Conservation (phyloP, 2,113 vertebrate species). For the Cygnus atratus region DNA sequence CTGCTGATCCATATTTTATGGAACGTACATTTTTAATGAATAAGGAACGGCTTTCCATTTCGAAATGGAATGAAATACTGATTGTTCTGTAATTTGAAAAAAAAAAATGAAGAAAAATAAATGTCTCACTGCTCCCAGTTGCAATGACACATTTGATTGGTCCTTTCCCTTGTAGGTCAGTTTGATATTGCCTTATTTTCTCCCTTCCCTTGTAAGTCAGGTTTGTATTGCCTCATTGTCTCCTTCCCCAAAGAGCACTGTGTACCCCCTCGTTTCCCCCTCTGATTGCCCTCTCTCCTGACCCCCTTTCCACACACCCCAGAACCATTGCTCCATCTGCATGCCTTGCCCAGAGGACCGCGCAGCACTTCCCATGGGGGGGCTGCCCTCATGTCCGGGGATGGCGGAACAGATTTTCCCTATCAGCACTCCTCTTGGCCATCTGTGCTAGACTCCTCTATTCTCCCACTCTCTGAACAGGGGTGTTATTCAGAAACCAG, state of each 20-base stretch:
- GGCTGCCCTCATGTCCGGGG: neutral
- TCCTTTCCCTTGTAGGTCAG: neutral
- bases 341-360: neutral
- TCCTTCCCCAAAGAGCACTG: neutral
- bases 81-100: slow-evolving; percentile 38
- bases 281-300: neutral
- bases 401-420: neutral
- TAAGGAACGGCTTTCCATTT: slow-evolving; percentile 57
- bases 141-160: neutral
- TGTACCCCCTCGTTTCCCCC: neutral
- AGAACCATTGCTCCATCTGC: neutral
- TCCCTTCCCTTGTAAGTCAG: neutral
- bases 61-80: slow-evolving; percentile 59
- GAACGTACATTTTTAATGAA: slow-evolving; percentile 74
- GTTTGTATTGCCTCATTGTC: neutral
- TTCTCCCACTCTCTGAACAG: neutral
- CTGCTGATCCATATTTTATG: slow-evolving; percentile 75
- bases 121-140: neutral
- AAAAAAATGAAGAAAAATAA: neutral
- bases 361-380: neutral
- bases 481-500: neutral
- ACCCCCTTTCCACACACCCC: neutral
- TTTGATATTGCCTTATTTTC: neutral
- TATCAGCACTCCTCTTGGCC: neutral
- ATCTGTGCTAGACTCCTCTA: neutral